These are phyloP conservation scores for Eupelmus urozonus DNA, from an alignment of 2,888 invertebrate species.

Conservation along the genomic window DNA sequence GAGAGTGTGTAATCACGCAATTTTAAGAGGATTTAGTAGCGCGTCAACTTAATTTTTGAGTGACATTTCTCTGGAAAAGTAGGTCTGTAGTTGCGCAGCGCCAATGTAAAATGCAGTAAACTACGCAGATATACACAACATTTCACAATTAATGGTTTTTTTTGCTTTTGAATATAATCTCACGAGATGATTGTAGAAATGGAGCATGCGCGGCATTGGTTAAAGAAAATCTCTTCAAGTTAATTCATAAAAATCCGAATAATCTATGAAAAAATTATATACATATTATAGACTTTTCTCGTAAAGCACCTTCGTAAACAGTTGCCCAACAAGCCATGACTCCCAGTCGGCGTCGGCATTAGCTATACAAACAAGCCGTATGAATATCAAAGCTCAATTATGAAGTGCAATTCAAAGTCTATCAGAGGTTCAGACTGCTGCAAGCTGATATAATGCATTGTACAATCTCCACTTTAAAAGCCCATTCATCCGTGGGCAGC, in stretches of 20 bases:
- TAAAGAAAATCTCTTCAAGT: no score
- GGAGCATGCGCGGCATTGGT: no score
- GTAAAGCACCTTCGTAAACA: not conserved
- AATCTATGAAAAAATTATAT: not conserved
- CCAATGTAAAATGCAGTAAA: not conserved
- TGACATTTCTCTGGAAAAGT: conserved; percentile 32
- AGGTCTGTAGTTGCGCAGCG: conserved; percentile 26
- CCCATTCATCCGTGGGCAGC: not conserved
- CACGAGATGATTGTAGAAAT: not conserved
- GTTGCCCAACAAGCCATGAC: conserved; percentile 17
- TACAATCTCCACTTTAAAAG: conserved; percentile 10
- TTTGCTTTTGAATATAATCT: not conserved
- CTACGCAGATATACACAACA: not conserved
- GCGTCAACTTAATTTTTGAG: conserved; percentile 14
- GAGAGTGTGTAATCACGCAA: not conserved
- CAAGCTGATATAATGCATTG: conserved; percentile 33
- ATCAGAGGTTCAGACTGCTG: conserved; percentile 17
- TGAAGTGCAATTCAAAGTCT: conserved; percentile 2
- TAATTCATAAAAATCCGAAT: no score
- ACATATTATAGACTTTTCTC: no score
- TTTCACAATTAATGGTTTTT: conserved; percentile 5
- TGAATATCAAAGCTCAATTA: conserved; percentile 17
- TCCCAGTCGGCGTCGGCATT: not conserved
- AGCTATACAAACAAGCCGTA: not conserved
- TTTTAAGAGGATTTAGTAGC: conserved; percentile 4